Evolutionary conservation across 2,888 invertebrate genomes (phyloP).

Genomic region (Rhagonycha fulva): DNA sequence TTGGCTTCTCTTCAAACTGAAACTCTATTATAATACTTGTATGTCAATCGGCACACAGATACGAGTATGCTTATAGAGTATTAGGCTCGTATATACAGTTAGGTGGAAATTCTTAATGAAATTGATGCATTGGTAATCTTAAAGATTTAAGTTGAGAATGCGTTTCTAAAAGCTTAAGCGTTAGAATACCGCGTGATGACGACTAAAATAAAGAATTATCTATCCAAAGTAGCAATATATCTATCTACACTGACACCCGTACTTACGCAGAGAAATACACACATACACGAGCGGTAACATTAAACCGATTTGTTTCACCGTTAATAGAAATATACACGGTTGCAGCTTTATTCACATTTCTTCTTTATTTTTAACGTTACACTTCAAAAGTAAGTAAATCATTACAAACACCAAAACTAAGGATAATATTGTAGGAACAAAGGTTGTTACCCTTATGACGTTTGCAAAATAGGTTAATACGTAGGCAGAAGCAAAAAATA

Average conservation of each 20-base stretch:
- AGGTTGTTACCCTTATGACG: constrained; percentile 21
- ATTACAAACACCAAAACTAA: constrained; percentile 1
- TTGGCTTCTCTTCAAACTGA: constrained; percentile 23
- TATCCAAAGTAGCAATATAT: constrained; percentile 20
- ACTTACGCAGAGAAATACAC: constrained; percentile 4
- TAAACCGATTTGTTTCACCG: constrained; percentile 25
- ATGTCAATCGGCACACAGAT: constrained; percentile 13
- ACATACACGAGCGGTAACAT: constrained; percentile 16
- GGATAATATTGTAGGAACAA: constrained; percentile 6
- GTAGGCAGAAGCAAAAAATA: constrained; percentile 21
- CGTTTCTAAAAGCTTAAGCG: constrained; percentile 3
- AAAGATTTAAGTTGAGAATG: constrained; percentile 7
- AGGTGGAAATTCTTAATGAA: constrained; percentile 8
- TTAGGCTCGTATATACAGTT: neutral
- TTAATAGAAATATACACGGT: constrained; percentile 23
- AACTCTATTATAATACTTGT: constrained; percentile 4
- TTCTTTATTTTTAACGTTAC: neutral
- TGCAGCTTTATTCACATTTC: neutral
- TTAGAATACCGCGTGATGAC: constrained; percentile 2
- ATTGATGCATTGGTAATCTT: constrained; percentile 6
- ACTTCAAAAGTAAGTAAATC: neutral
- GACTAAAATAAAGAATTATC: constrained; percentile 23
- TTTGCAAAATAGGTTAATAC: constrained; percentile 14
- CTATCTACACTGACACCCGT: constrained; percentile 16
- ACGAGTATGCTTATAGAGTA: neutral